Evolutionary conservation across 2,888 invertebrate species (phyloP).

Genomic region (Lasioglossum calceatum): DNA sequence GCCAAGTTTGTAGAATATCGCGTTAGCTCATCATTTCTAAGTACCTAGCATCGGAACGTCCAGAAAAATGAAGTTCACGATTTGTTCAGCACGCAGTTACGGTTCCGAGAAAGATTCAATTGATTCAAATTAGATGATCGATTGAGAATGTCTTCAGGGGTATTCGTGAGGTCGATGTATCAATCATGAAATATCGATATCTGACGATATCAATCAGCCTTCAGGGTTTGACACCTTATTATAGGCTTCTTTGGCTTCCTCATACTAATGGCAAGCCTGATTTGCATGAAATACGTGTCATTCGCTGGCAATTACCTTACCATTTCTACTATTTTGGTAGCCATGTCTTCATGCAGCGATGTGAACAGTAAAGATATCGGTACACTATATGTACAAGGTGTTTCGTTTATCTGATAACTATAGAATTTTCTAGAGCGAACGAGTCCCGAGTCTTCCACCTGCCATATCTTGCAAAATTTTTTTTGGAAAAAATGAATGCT

Average conservation of each 20-base stretch:
- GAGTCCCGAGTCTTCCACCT: background rate
- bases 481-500: background rate
- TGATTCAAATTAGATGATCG: background rate
- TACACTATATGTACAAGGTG: background rate
- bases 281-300: conserved; percentile 55
- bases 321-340: conserved; percentile 9
- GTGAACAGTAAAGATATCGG: background rate
- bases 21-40: background rate
- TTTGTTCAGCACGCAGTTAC: background rate
- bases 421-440: background rate
- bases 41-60: background rate
- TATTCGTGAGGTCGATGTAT: conserved; percentile 24
- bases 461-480: background rate
- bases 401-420: no score
- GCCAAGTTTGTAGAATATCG: background rate
- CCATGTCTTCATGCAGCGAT: background rate
- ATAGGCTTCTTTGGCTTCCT: conserved; percentile 44
- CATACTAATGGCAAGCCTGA: conserved; percentile 55
- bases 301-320: conserved; percentile 26
- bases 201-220: conserved; percentile 43
- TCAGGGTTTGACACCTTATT: conserved; percentile 66
- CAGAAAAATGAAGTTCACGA: background rate
- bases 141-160: conserved; percentile 1
- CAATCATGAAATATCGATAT: conserved; percentile 32
- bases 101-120: background rate